Percentiles rank a stretch among this genome's conserved stretches.
Evolutionary conservation across 2,888 invertebrate genomes (phyloP).

Genomic region (Flabesymbios commensalis): DNA sequence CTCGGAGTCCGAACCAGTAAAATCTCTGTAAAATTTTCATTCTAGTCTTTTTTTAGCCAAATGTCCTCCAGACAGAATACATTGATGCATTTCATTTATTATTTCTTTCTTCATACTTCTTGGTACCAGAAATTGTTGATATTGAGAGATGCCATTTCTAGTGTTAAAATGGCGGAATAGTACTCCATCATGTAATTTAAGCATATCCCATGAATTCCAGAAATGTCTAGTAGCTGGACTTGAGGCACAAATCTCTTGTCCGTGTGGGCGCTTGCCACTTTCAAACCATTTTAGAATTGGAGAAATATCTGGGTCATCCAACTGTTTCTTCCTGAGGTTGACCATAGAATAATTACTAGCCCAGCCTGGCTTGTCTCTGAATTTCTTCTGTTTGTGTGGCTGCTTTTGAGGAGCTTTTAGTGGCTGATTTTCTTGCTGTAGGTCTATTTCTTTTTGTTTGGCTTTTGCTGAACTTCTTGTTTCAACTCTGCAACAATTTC

Average conservation of each 20-base stretch:
- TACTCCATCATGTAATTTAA: slow-evolving; percentile 14
- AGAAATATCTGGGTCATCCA: background rate
- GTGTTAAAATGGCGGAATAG: slow-evolving; percentile 11
- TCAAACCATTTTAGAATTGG: background rate
- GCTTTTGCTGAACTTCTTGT: too few species aligned
- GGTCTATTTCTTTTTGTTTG: too few species aligned
- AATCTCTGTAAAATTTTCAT: slow-evolving; percentile 13
- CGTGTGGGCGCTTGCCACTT: background rate
- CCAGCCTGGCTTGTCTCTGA: background rate
- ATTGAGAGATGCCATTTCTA: slow-evolving; percentile 1
- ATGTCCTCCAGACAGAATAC: slow-evolving; percentile 17
- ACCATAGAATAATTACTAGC: background rate
- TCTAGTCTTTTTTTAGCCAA: slow-evolving; percentile 23
- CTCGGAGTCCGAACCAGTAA: slow-evolving; percentile 25
- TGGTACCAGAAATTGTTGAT: slow-evolving; percentile 17
- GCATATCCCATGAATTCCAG: slow-evolving; percentile 7
- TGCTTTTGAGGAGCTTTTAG: too few species aligned
- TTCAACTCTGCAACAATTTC: too few species aligned
- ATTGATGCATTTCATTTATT: slow-evolving; percentile 15
- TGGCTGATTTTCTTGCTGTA: too few species aligned
- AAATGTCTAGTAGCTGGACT: slow-evolving; percentile 8
- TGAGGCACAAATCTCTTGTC: background rate
- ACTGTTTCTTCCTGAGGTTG: background rate
- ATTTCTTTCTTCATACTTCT: slow-evolving; percentile 8
- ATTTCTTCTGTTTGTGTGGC: too few species aligned